Conservation (phyloP, 2,797 vertebrate genomes). For the Pyrocephalus nanus region DNA sequence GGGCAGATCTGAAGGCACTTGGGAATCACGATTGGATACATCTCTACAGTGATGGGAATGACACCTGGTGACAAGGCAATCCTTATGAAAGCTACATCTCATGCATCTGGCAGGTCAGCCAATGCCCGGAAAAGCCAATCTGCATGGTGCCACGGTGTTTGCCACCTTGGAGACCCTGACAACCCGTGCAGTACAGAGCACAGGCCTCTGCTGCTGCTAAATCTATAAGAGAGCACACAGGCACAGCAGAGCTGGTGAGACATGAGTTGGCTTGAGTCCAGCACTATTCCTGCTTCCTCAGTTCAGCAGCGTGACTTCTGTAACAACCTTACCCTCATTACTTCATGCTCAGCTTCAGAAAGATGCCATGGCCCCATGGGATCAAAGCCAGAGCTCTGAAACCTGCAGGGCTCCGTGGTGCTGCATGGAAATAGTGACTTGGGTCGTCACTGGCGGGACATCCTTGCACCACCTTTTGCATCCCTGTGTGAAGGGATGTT, state of each 20-base stretch:
- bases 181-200: background rate
- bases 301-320: background rate
- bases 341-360: background rate
- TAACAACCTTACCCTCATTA: background rate
- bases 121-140: background rate
- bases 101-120: background rate
- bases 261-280: background rate
- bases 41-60: background rate
- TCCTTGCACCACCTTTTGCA: background rate
- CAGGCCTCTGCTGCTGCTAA: background rate
- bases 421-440: background rate
- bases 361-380: background rate
- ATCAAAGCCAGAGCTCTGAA: background rate
- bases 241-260: background rate
- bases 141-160: background rate
- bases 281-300: background rate
- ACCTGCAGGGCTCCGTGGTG: background rate
- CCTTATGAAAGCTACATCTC: background rate
- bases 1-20: background rate
- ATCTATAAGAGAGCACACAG: background rate
- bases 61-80: background rate
- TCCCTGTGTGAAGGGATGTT: rapidly evolving
- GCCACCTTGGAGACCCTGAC: background rate
- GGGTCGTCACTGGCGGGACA: background rate
- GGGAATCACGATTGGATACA: background rate